Base-by-base conservation (phyloP, 2,888 invertebrate species). In the Andrena trimmerana region DNA sequence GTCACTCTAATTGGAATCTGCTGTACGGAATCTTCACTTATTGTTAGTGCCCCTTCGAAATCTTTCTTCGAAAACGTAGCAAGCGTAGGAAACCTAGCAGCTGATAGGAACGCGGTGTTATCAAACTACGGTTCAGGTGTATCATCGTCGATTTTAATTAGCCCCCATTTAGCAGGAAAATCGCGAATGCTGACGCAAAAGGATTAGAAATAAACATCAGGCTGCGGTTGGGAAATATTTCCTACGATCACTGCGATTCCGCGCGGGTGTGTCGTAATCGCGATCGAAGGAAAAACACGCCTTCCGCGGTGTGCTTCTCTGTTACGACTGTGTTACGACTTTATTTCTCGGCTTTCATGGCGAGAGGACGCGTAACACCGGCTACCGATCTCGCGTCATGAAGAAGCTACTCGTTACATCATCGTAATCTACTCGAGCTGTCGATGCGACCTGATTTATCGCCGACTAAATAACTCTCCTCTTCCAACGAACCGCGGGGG, bases 361-460 rank as follows among this genome's bases (percentile, higher is more conserved):
- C n/a, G 33, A 68, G 54, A 4, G 60, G 36, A 54, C 60, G 62
- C 74, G 65, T 52, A 70, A 54, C 60, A 67, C 42, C 65, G 36
- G 71, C 20, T 60, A 33, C 71, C n/a, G 65, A 27, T 74, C 42
- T 8, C 16, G 16, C 33, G 57, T 8, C 57, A 27, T 31, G 54
- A n/a, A 36, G 59, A 59, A 68, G 29, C 24, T 2, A 20, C 20
- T 57, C 42, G 52, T 85, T 85, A 69, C 77, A 57, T 85, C 75
- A 78, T 42, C 31, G 59, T 74, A 27, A 79, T 77, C 79, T 57
- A 36, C 54, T 36, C 33, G 76, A 10, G 57, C 16, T 42, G 59
- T 76, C 78, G 54, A 66, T 69, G 27, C 60, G 16, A 42, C 10
- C 77, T 75, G 74, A 85, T 82, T 77, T 85, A 86, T 86, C 74